Base-by-base conservation (phyloP, 2,888 invertebrate genomes). In the Acleris cristana region DNA sequence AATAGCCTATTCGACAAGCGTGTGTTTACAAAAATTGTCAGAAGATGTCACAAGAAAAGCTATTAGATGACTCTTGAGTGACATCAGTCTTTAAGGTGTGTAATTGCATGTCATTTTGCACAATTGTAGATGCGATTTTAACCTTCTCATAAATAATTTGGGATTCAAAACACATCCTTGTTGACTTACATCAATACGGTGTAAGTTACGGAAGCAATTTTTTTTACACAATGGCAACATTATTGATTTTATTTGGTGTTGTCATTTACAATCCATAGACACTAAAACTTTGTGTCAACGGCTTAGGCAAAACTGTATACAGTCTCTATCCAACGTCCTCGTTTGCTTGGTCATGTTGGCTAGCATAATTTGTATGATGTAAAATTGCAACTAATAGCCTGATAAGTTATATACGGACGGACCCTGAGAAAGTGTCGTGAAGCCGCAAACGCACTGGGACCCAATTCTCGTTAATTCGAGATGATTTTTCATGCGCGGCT, bases 1-100 rank as follows among this genome's bases (percentile, higher is more conserved):
- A 91, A 93, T 93, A 92, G 90, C 89, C 81, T 89, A 90, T 92
- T 92, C 89, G 88, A 91, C 92, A 92, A 92, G 93, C 93, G 92
- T 92, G 76, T 77, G 93, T 93, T 93, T 93, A 93, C 93, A 92
- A 93, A 93, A 93, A 92, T 92, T 89, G 85, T 87, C 75, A 84
- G 87, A 87, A 88, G 85, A 86, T 87, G 88, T 87, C 87, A 85
- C 82, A 80, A 79, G 79, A 80, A 64, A 79, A 75, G 57, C 70
- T 75, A 78, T 76, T 76, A 74, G 74, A 76, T 77, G 79, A 83
- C 86, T 82, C 81, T 86, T 67, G 62, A 85, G 71, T 69, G 72
- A 70, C 72, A 62, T 62, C 48, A 16, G 64, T 65, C 76, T 73
- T 71, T 87, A 91, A 79, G 83, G 88, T 75, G 64, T 82, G 83